Evolutionary conservation across 1,140 invertebrate genomes (phyloP).

Genomic region (Ceratina calcarata): DNA sequence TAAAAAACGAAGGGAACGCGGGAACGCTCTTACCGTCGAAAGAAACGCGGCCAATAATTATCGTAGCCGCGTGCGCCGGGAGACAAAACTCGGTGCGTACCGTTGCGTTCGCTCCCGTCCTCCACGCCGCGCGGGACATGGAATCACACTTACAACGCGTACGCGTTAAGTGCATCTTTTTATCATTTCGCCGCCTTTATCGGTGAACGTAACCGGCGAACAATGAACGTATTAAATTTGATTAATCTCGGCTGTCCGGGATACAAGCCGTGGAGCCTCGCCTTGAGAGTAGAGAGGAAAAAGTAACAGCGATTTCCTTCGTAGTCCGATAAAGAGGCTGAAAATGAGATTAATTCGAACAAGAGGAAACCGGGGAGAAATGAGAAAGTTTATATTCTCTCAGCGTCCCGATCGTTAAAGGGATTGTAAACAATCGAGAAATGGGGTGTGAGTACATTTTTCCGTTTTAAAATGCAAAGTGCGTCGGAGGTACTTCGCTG

Average conservation of each 20-base stretch:
- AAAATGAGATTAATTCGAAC: slow-evolving; percentile 2
- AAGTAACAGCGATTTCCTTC: neutral
- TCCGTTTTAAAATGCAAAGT: too few relatives aligned
- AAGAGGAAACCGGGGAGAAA: neutral
- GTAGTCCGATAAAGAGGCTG: neutral
- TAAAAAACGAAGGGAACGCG: neutral
- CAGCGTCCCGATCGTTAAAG: too few relatives aligned
- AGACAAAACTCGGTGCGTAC: neutral
- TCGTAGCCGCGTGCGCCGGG: neutral
- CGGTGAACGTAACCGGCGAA: neutral
- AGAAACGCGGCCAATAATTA: neutral
- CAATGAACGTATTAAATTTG: slow-evolving; percentile 25
- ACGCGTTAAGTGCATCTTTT: neutral
- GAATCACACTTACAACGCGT: neutral
- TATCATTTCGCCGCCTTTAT: neutral
- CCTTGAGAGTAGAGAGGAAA: neutral
- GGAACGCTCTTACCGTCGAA: neutral
- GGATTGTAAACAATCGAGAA: too few relatives aligned
- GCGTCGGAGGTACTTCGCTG: too few relatives aligned
- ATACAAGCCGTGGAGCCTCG: neutral
- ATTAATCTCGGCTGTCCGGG: slow-evolving; percentile 5
- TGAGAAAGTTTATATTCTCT: neutral
- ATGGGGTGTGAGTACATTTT: too few relatives aligned
- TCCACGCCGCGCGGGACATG: neutral
- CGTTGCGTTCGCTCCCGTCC: neutral